Evolutionary conservation across 2,113 vertebrate species (phyloP).

Genomic region (Melanotaenia duboulayi): DNA sequence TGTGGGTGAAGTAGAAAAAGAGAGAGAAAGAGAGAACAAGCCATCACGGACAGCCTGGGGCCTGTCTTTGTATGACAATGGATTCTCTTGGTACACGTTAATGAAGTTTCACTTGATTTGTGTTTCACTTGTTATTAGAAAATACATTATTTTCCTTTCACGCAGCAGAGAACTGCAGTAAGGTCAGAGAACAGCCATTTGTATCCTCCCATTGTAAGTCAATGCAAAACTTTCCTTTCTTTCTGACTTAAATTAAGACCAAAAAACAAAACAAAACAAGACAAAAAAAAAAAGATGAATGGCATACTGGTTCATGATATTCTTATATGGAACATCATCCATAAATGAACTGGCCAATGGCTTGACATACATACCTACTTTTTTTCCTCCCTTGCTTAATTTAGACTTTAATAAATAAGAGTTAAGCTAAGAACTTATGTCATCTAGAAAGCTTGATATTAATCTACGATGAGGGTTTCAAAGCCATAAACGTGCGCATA

Average conservation of each 20-base stretch:
- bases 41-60: neutral
- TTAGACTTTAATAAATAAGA: constrained; percentile 12
- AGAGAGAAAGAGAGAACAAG: neutral
- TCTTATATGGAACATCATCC: neutral
- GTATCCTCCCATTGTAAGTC: neutral
- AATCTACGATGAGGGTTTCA: neutral
- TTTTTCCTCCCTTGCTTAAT: constrained; percentile 6
- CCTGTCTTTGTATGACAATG: constrained; percentile 5
- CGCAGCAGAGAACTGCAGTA: constrained; percentile 6
- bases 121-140: constrained; percentile 11
- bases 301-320: neutral
- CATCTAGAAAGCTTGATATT: neutral
- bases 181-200: constrained; percentile 1
- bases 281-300: neutral
- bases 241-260: neutral
- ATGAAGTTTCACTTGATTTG: constrained; percentile 6
- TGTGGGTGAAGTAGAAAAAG: neutral
- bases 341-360: constrained; percentile 1
- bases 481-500: constrained; percentile 8
- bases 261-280: too few relatives aligned
- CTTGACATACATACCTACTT: constrained; percentile 1
- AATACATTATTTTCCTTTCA: constrained; percentile 7
- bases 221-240: constrained; percentile 1
- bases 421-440: neutral
- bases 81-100: neutral